These are phyloP conservation scores for Tenrec ecaudatus DNA, from an alignment of 2,113 vertebrate genomes.

Conservation along the genomic window DNA sequence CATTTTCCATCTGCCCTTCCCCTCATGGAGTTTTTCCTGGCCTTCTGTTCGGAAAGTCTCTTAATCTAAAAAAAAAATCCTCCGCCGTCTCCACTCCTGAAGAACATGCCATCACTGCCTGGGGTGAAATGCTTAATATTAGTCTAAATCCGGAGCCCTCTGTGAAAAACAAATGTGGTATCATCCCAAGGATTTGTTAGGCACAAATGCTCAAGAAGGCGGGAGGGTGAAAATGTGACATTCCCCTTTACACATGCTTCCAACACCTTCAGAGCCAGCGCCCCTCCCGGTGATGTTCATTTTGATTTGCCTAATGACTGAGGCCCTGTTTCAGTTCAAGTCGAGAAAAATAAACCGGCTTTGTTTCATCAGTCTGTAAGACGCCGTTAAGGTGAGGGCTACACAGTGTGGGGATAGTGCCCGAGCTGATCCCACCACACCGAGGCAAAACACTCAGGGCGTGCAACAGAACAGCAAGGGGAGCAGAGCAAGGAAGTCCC, in stretches of 20 bases:
- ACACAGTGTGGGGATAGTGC: too few species aligned
- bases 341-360: conserved; percentile 33
- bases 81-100: not conserved
- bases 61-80: not conserved
- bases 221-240: not conserved
- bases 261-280: not conserved
- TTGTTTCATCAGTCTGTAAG: conserved; percentile 53
- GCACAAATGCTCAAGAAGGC: not conserved
- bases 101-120: not conserved
- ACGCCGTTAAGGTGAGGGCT: not conserved
- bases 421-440: too few species aligned
- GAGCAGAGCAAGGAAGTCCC: too few species aligned
- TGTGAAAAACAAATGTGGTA: not conserved
- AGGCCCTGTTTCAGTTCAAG: conserved; percentile 20
- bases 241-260: conserved; percentile 21
- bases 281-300: not conserved
- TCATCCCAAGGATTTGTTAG: not conserved
- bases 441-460: too few species aligned
- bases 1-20: conserved; percentile 34
- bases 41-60: conserved; percentile 39
- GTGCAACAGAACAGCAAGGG: too few species aligned
- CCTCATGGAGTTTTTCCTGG: conserved; percentile 16
- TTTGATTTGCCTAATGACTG: not conserved
- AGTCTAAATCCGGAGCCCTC: not conserved
- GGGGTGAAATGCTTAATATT: not conserved